Base-by-base conservation (phyloP, 2,888 invertebrate species). In the Poecilus cupreus region DNA sequence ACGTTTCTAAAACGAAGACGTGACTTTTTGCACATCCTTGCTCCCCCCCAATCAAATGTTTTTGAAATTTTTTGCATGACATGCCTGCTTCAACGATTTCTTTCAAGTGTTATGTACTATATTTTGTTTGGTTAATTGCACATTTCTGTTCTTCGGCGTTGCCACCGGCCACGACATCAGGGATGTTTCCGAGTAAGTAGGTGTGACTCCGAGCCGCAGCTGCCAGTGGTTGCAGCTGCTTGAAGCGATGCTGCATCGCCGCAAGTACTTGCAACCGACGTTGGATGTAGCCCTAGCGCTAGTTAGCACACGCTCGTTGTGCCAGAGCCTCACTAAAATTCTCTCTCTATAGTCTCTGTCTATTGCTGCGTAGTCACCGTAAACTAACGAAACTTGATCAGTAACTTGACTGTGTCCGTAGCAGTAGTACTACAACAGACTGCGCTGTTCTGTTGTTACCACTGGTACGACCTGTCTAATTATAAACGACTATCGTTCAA, bases 111-210 rank as follows among this genome's bases (percentile, higher is more conserved):
- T 86, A 85, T 86, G 86, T 90, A 92, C 91, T 92, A 92, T 93
- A 90, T 92, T 93, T 92, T 91, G 91, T 92, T 86, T 88, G 86
- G 89, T 92, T 92, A 90, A 92, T 90, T 93, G 93, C 93, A 93
- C 93, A 91, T 92, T 90, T 90, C 89, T 90, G 90, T 90, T 92
- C 91, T 92, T 89, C 90, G 91, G 91, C 91, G 91, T 91, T 91
- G 91, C 88, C 86, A 88, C 87, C 84, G 60, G 80, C 86, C 84
- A 91, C 91, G 91, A 89, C 90, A 90, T 86, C 91, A 93, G 94
- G 94, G 93, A 93, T 94, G 93, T 92, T 93, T 92, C 91, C 91
- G 92, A 92, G 93, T 93, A 93, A 93, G 93, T 93, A 93, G 91
- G 90, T 90, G 88, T 88, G 84, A 84, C 86, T 54, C 43, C 82